These are phyloP conservation scores for Styela clava DNA, from an alignment of 23 tunicate genomes.

Conservation along the genomic window DNA sequence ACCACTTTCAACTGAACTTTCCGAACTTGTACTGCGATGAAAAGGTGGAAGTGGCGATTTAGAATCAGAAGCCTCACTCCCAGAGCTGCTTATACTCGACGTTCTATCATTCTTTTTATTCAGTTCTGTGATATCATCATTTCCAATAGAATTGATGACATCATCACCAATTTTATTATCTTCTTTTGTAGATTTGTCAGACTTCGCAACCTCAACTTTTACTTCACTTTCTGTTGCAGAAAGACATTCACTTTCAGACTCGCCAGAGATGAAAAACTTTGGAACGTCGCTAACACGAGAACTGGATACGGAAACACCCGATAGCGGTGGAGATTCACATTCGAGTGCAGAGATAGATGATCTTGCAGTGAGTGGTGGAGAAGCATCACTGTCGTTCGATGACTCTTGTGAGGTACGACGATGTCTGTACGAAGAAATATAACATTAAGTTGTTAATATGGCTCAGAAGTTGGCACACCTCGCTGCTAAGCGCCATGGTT, in stretches of 20 bases:
- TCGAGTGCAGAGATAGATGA: not conserved
- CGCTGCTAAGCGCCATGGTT: not conserved
- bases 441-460: not conserved
- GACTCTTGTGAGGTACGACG: constrained; percentile 23
- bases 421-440: constrained; percentile 2
- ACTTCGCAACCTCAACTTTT: not conserved
- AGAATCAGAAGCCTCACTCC: constrained; percentile 22
- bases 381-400: constrained; percentile 37
- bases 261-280: constrained; percentile 29
- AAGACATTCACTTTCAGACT: constrained; percentile 6
- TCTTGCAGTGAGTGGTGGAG: constrained; percentile 28
- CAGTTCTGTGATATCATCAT: not conserved
- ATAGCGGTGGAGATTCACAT: constrained; percentile 16
- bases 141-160: not conserved
- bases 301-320: constrained; percentile 7
- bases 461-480: not conserved
- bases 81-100: constrained; percentile 24
- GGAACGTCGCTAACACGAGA: constrained; percentile 21
- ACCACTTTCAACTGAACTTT: constrained; percentile 51
- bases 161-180: not conserved
- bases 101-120: constrained; percentile 1
- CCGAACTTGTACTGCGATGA: constrained; percentile 46
- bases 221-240: not conserved
- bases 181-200: not conserved
- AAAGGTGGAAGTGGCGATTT: constrained; percentile 11